Evolutionary conservation across 1,140 invertebrate genomes (phyloP), one percentile per base, ranked within the genome.

Genomic region (Branchinecta lynchi): DNA sequence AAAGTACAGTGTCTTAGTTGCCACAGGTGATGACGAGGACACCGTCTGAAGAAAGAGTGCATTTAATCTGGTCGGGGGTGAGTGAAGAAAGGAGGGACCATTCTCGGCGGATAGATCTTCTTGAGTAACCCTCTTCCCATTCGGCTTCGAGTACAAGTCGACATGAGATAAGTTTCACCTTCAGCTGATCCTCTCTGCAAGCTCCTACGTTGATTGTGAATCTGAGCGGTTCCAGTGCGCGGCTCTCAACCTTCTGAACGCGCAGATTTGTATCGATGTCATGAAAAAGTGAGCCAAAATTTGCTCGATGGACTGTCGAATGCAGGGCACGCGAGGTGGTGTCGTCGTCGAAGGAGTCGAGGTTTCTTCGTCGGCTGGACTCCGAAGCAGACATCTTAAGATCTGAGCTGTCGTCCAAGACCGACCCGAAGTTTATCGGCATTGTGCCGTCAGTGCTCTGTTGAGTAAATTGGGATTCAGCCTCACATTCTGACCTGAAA

Each of bases 11-110:
- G 3, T 44, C 46, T 65, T 60, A 60, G 17, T 81, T 8, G 82
- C 80, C 70, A 81, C 82, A 60, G 17, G 51, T 60, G 73, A 84
- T 83, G 75, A 74, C 83, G 5, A 74, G 79, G 68, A 79, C 81
- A 46, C 75, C 80, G 68, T 81, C 83, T 78, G 75, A 75, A 12
- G 73, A 76, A 0, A 78, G 69, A 66, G 70, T 45, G n/a, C 44
- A 7, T 51, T 71, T 43, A 6, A 60, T 60, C 44, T 45, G 67
- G 15, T 72, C 43, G 15, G 51, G 51, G 12, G 51, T 3, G 17
- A 60, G 2, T 12, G 12, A 15, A 3, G 51, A 60, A 15, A 6
- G 51, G 12, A 60, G 51, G 12, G 51, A 15, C 51, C 51, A 60
- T 60, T 60, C 51, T 20, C 51, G 12, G 51, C 51, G 51, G 17